Base-by-base conservation (phyloP, 2,888 invertebrate genomes). In the Germaria angustata region DNA sequence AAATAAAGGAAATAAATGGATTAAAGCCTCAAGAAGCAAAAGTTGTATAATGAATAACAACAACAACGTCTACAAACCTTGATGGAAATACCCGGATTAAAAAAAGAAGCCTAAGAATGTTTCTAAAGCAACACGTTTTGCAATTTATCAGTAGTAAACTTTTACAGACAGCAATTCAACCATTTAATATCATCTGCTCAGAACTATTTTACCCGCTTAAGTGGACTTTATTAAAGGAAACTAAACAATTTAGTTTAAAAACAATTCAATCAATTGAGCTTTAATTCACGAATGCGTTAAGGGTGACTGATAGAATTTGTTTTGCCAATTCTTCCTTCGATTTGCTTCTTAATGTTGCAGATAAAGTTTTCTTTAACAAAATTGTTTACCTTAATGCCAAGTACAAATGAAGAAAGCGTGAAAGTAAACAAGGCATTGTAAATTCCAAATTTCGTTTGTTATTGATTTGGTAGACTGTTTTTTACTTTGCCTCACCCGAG, bases 251-350 rank as follows among this genome's bases (percentile, higher is more conserved):
- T 32, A 44, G 13, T 44, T 20, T 2, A 20, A 32, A 44, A 8
- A 17, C n/a, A 63, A 15, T 17, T 44, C 41, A 44, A 61, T 44
- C 41, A 44, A 17, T 63, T 63, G 63, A 63, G 41, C 6, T 63
- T 13, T 17, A 63, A 63, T 63, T 63, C 3, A 28, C 17, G 1
- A 34, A 11, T 34, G 15, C 2, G 17, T 34, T 32, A 15, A n/a
- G 5, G 11, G 15, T 7, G 28, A 8, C 2, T 22, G 11, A 51
- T 24, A 51, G 6, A 24, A 51, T 24, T 24, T 51, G 24, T 24
- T 24, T 51, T n/a, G 24, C 49, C 6, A 51, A 51, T 13, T 24
- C n/a, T 53, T 32, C 49, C 4, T 1, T 49, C 20, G 6, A 49
- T 49, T 49, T 49, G 9, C 1, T 11, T 3, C 11, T 22, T 3